Conservation (phyloP, 1,140 invertebrate species). For the Ceratosolen fusciceps region DNA sequence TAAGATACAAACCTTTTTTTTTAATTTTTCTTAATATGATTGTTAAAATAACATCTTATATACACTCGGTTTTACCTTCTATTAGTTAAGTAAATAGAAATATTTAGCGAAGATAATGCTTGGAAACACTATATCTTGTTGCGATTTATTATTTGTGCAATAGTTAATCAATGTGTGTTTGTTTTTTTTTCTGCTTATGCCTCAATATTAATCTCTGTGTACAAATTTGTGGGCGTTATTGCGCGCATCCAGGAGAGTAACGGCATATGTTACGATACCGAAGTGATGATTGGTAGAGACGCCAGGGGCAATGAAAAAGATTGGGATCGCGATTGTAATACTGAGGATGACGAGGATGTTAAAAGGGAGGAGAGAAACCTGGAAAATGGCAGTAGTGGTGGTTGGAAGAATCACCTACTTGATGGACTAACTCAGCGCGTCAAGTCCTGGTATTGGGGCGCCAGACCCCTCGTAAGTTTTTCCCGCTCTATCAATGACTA, state of each 20-base stretch:
- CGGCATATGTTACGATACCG: slow-evolving; percentile 70
- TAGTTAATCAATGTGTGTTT: slow-evolving; percentile 38
- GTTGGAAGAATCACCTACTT: slow-evolving; percentile 87
- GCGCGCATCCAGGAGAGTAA: slow-evolving; percentile 63
- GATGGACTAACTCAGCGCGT: slow-evolving; percentile 93
- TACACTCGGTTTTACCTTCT: too few species aligned
- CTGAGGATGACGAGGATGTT: slow-evolving; percentile 70
- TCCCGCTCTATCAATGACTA: too few species aligned
- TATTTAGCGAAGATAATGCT: too few species aligned
- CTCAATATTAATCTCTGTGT: slow-evolving; percentile 34
- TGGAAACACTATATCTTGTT: too few species aligned
- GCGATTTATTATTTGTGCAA: too few species aligned
- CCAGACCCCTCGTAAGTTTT: slow-evolving; percentile 91
- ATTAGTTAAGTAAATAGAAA: too few species aligned
- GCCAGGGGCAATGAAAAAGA: slow-evolving; percentile 59
- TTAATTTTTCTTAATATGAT: too few species aligned
- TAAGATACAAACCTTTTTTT: too few species aligned
- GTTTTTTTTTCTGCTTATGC: slow-evolving; percentile 40
- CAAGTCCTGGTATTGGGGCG: slow-evolving; percentile 94
- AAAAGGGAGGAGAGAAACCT: slow-evolving; percentile 69
- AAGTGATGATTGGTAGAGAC: slow-evolving; percentile 71
- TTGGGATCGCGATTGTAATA: slow-evolving; percentile 72
- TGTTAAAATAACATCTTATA: too few species aligned
- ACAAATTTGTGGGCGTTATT: slow-evolving; percentile 14
- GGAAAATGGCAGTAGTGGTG: slow-evolving; percentile 76